Evolutionary conservation across 2,888 invertebrate genomes (phyloP), one percentile per base, ranked within the genome.

Genomic region (Frankliniella fusca): DNA sequence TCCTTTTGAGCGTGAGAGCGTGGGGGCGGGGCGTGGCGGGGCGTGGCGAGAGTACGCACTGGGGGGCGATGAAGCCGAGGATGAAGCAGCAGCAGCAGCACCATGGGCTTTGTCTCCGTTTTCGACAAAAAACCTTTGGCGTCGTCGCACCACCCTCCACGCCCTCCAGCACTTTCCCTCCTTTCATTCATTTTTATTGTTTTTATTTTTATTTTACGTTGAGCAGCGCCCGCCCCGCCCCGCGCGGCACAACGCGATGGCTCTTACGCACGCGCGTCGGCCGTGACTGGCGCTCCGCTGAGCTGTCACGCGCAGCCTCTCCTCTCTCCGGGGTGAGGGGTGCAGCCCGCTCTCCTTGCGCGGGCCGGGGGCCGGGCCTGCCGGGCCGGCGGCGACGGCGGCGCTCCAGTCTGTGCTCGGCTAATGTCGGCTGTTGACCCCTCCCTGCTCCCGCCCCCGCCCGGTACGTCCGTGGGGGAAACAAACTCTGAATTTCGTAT

Each of bases 301-400:
- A 70, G 70, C 70, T 70, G 70, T 23, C 70, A 70, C n/a, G 70
- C 5, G 70, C 70, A 70, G 70, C 70, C 70, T 23, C 70, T 23
- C n/a, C 23, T 3, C n/a, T 2, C 38, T 2, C 3, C 38, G 38
- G 38, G 38, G 38, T 5, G 38, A 38, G 38, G 38, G 38, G 38
- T 38, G 70, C 9, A 20, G 70, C 70, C 23, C 11, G n/a, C 70
- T 54, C 54, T 15, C 20, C 54, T 54, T 7, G 54, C 15, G 54
- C 54, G 54, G 11, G 54, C 54, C n/a, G n/a, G n/a, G n/a, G n/a
- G n/a, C n/a, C n/a, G n/a, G n/a, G n/a, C n/a, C n/a, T n/a, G n/a
- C n/a, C n/a, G n/a, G n/a, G n/a, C n/a, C n/a, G n/a, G n/a, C n/a
- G n/a, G n/a, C n/a, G n/a, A n/a, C n/a, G n/a, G n/a, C n/a, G n/a